These are phyloP conservation scores for Amorpha juglandis DNA, from an alignment of 2,888 invertebrate species.

Conservation along the genomic window DNA sequence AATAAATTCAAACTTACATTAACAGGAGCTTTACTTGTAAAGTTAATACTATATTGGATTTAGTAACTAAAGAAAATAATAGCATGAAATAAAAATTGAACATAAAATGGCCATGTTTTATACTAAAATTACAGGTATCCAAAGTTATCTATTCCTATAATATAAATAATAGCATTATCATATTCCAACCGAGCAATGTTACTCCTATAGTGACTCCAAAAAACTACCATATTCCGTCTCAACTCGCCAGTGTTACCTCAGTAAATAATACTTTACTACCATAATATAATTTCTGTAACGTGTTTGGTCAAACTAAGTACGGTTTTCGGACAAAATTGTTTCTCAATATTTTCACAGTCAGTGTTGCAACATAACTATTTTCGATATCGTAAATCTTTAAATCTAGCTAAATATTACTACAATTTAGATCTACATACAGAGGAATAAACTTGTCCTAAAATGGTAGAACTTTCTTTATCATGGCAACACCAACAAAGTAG, in stretches of 20 bases:
- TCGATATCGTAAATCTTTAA: constrained; percentile 23
- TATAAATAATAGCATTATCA: constrained; percentile 28
- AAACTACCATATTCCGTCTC: constrained; percentile 43
- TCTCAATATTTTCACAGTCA: constrained; percentile 35
- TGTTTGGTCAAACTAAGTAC: constrained; percentile 27
- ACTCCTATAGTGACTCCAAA: constrained; percentile 43
- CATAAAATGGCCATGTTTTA: constrained; percentile 12
- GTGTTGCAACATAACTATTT: constrained; percentile 45
- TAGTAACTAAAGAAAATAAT: not conserved
- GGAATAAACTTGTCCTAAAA: constrained; percentile 39
- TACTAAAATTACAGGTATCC: constrained; percentile 35
- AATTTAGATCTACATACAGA: constrained; percentile 28
- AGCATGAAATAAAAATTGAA: not conserved
- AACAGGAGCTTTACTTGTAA: not conserved
- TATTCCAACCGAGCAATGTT: constrained; percentile 49
- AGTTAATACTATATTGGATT: not conserved
- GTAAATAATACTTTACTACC: constrained; percentile 51
- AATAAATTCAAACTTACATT: not conserved
- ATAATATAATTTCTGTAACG: constrained; percentile 43
- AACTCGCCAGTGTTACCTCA: constrained; percentile 47
- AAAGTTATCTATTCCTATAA: constrained; percentile 37
- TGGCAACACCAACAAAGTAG: constrained; percentile 67
- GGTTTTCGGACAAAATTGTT: constrained; percentile 4
- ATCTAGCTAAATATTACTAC: constrained; percentile 32
- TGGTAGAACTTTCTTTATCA: constrained; percentile 44